Evolutionary conservation across 2,888 invertebrate genomes (phyloP).

Genomic region (Tetragonisca angustula): DNA sequence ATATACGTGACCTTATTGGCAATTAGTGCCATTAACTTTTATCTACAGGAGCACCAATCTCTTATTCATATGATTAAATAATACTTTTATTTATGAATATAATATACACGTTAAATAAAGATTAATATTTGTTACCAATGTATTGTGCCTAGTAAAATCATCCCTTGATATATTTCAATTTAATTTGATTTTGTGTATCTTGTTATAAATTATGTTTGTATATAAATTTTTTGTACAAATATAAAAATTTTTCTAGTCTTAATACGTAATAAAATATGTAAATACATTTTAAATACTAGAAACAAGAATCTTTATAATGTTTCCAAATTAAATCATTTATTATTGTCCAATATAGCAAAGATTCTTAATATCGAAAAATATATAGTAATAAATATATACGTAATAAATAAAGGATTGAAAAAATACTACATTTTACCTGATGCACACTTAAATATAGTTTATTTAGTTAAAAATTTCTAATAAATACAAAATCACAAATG

Average conservation of each 20-base stretch:
- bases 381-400: constrained; percentile 14
- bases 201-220: neutral
- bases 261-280: neutral
- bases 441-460: constrained; percentile 84
- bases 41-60: constrained; percentile 79
- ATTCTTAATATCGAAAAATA: neutral
- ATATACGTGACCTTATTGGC: constrained; percentile 80
- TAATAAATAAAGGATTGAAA: constrained; percentile 29
- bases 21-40: constrained; percentile 81
- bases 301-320: neutral
- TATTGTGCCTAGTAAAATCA: constrained; percentile 42
- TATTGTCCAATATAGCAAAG: neutral
- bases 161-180: constrained; percentile 21
- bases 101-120: constrained; percentile 82
- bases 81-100: constrained; percentile 83
- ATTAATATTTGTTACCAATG: constrained; percentile 82
- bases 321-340: constrained; percentile 2
- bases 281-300: neutral
- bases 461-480: constrained; percentile 83
- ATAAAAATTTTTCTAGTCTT: neutral
- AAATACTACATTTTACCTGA: constrained; percentile 45
- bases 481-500: constrained; percentile 84
- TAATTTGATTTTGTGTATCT: constrained; percentile 2
- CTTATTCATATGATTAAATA: constrained; percentile 78
- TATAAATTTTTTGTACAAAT: neutral